A percentile compares a stretch with the other conserved stretches of the same genome.
phyloP scores from a whole-genome alignment of 1,140 invertebrate species.

The Euwallacea similis region DNA sequence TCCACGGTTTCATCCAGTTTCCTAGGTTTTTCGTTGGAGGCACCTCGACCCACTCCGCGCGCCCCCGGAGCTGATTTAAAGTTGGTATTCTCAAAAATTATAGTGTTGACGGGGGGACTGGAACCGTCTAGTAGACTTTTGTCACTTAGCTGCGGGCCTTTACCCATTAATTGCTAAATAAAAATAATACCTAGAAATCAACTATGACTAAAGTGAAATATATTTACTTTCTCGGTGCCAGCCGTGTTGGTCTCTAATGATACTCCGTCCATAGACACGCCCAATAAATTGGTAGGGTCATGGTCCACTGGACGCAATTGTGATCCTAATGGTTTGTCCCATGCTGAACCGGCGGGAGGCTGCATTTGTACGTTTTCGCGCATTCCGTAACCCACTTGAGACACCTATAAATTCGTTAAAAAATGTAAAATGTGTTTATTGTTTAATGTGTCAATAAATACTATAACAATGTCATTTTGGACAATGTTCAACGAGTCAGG shows the following conservation, averaged over 20 bases:
- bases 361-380: conserved; percentile 60
- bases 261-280: conserved; percentile 54
- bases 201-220: no score
- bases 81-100: conserved; percentile 92
- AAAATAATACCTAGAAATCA: no score
- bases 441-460: neutral
- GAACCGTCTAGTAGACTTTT: conserved; percentile 69
- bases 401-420: conserved; percentile 1
- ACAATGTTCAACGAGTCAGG: no score
- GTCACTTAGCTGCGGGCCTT: conserved; percentile 56
- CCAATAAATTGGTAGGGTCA: conserved; percentile 42
- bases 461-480: neutral
- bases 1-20: conserved; percentile 49
- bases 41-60: conserved; percentile 44
- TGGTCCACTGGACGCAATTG: conserved; percentile 56
- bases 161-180: conserved; percentile 28
- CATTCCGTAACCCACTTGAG: conserved; percentile 50
- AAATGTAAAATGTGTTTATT: neutral
- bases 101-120: conserved; percentile 80
- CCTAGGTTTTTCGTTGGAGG: neutral
- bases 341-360: conserved; percentile 75
- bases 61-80: conserved; percentile 68
- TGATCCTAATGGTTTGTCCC: conserved; percentile 80
- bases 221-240: conserved; percentile 53
- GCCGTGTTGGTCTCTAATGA: conserved; percentile 53